phyloP scores from a whole-genome alignment of 2,888 invertebrate genomes.

The Drosophila histrio region DNA sequence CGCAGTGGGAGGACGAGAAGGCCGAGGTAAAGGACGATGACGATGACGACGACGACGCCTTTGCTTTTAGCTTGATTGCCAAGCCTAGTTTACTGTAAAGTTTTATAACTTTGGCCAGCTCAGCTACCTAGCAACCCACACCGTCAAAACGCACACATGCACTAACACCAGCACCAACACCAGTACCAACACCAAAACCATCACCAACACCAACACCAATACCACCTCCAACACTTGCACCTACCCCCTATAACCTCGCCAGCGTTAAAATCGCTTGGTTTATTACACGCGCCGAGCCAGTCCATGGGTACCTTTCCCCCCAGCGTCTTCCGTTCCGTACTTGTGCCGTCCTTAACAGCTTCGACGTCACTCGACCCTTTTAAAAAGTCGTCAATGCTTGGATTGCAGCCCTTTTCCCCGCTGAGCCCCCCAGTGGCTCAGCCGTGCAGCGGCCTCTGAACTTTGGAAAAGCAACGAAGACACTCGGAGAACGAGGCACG shows the following conservation, averaged over 20 bases:
- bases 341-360: slow-evolving; percentile 51
- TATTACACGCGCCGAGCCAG: slow-evolving; percentile 73
- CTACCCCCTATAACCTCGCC: slow-evolving; percentile 11
- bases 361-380: slow-evolving; percentile 73
- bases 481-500: slow-evolving; percentile 38
- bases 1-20: slow-evolving; percentile 9
- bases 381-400: slow-evolving; percentile 79
- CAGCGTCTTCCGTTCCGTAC: slow-evolving; percentile 3
- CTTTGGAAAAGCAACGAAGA: slow-evolving; percentile 36
- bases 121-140: slow-evolving; percentile 5
- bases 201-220: slow-evolving; percentile 1
- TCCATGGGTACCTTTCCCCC: slow-evolving; percentile 4
- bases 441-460: slow-evolving; percentile 69
- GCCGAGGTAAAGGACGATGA: neutral
- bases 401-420: slow-evolving; percentile 28
- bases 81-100: slow-evolving; percentile 81
- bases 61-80: slow-evolving; percentile 82
- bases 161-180: neutral
- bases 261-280: slow-evolving; percentile 80
- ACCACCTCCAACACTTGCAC: slow-evolving; percentile 6
- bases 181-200: slow-evolving; percentile 10
- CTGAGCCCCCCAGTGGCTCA: neutral
- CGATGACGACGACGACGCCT: slow-evolving; percentile 66
- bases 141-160: slow-evolving; percentile 7
- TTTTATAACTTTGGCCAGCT: slow-evolving; percentile 76